Base-by-base conservation (phyloP, 2,888 invertebrate genomes). In the Chaetogeoica ovagalla region DNA sequence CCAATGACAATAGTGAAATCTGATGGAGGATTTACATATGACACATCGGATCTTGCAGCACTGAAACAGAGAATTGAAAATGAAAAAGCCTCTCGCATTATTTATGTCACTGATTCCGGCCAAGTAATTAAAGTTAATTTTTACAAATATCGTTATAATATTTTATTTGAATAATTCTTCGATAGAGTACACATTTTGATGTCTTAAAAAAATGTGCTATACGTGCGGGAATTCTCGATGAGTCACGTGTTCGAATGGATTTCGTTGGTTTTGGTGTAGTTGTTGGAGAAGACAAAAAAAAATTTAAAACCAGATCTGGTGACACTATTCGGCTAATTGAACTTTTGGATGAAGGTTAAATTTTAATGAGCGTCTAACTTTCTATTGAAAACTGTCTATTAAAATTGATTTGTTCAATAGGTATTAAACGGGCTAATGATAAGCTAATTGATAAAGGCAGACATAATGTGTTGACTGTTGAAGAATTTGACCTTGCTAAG, bases 301-400 rank as follows among this genome's bases (percentile, higher is more conserved):
- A 98, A 87, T 98, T 99, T 86, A 99, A 99, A 87, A 98, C 98
- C 0, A 90, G 99, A 68, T 97, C 98, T 2, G 98, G 98, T 0
- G 98, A 98, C 83, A 96, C 97, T 0, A 92, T 99, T 0, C 91
- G 94, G 84, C 88, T 99, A 9, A 89, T 90, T 9, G 94, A 97
- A 83, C 89, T 99, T 65, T 88, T 99, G 11, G 94, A 98, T 84
- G 98, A 99, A 89, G 99, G 89, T 86, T 84, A 48, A 57, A 55
- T 55, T 68, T 62, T 21, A 6, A 13, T 21, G n/a, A 17, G 37
- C 6, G 23, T 9, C 48, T 65, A 30, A 19, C 15, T 63, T 39
- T 5, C 57, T 13, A 43, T 43, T 71, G 21, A 62, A 17, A 23
- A 48, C 19, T 30, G 11, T 21, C 30, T 43, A 15, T 30, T 39